phyloP scores from a whole-genome alignment of 2,888 invertebrate species.

The Dione vanillae region DNA sequence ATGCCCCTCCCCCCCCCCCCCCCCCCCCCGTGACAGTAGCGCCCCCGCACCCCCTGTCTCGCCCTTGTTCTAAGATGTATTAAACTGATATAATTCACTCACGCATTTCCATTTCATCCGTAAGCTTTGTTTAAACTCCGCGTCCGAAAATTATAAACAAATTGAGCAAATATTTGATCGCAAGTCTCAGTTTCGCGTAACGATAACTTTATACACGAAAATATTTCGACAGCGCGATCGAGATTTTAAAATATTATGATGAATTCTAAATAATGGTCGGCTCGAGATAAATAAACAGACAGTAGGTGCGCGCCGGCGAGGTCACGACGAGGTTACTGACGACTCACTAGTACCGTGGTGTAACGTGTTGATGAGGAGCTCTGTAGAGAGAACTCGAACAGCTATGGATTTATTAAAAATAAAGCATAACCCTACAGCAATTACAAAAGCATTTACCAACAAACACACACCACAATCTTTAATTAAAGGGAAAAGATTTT shows the following conservation, averaged over 20 bases:
- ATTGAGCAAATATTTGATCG: constrained; percentile 25
- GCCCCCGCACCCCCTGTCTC: neutral
- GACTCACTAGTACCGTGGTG: neutral
- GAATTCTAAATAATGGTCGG: constrained; percentile 6
- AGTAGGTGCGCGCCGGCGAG: neutral
- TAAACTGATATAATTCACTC: constrained; percentile 16
- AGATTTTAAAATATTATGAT: neutral
- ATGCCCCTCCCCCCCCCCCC: neutral
- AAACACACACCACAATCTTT: too few species aligned
- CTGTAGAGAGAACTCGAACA: neutral
- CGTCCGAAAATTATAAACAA: constrained; percentile 23
- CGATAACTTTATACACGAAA: constrained; percentile 1
- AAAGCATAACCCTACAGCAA: too few species aligned
- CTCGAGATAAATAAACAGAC: neutral
- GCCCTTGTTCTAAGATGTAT: neutral
- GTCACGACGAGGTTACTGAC: neutral
- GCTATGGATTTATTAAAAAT: neutral
- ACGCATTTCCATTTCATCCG: constrained; percentile 9
- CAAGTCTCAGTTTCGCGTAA: constrained; percentile 1
- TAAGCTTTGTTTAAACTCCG: constrained; percentile 20
- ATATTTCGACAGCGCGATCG: constrained; percentile 9
- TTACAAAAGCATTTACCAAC: too few species aligned
- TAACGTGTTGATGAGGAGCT: too few species aligned
- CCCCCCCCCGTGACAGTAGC: neutral
- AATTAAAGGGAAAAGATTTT: too few species aligned